Base-by-base conservation (phyloP, 2,888 invertebrate species). In the Xestia ashworthii region DNA sequence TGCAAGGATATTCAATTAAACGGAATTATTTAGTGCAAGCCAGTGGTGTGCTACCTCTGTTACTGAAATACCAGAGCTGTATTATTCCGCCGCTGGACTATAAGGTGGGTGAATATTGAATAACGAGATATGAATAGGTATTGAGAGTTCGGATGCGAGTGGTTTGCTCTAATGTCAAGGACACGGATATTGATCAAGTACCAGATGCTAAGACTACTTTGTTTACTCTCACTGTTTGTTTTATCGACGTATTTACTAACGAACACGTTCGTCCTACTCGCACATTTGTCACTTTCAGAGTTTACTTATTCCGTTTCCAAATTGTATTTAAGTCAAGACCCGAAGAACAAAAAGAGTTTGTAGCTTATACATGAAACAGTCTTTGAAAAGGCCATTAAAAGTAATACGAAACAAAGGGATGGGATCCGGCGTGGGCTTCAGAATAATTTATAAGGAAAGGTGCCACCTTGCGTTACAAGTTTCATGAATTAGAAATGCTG, bases 161-260 rank as follows among this genome's bases (percentile, higher is more conserved):
- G 86, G 80, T 87, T 87, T 92, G 85, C 85, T 90, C 88, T 93
- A 95, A 96, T 95, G 96, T 96, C 96, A 96, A 96, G 96, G 96
- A 94, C 96, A 94, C 90, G 88, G 89, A 92, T 96, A 96, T 96
- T 93, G 96, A 96, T 94, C 94, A 95, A 91, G 89, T 91, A 91
- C 84, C 86, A 88, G 88, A 90, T 90, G 89, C 78, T 76, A 82
- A 85, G 79, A 83, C 69, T 64, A 77, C 62, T 78, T 85, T 89
- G 84, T 88, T 89, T 88, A 88, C 82, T 80, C 41, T 73, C 25
- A 41, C 46, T 82, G 78, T 88, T 87, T 81, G 53, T 84, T 74
- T 64, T 74, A 69, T 25, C 11, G 46, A 25, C 22, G 50, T 80
- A 87, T 88, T 87, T 87, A 88, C 81, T n/a, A 72, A 65, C 62